A percentile compares a stretch with the other conserved stretches of the same genome.
Conservation (phyloP, 2,797 vertebrate genomes). For the Sciurus vulgaris region DNA sequence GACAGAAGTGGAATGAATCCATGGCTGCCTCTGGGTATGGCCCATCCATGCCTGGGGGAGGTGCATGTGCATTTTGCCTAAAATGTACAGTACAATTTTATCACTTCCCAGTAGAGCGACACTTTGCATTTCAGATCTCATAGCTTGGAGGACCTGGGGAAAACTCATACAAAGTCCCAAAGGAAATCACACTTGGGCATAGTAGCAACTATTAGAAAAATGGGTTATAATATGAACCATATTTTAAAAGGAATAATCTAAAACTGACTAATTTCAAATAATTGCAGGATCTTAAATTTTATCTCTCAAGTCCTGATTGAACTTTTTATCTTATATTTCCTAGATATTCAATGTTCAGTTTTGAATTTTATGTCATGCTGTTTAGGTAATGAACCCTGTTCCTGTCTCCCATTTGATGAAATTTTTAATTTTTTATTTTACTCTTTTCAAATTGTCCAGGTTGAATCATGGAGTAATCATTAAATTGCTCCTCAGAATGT, state of each 20-base stretch:
- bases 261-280: background rate
- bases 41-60: too few relatives aligned
- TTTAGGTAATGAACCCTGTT: too few relatives aligned
- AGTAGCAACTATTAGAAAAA: background rate
- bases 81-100: rapidly evolving
- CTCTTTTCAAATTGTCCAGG: background rate
- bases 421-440: background rate
- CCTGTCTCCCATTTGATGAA: background rate
- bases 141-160: background rate
- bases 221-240: background rate
- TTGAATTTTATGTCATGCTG: background rate
- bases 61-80: background rate
- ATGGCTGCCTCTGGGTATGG: background rate
- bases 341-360: background rate
- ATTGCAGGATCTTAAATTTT: background rate
- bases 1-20: background rate
- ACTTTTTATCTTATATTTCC: background rate
- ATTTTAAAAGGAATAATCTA: background rate
- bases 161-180: background rate
- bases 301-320: background rate
- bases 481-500: background rate
- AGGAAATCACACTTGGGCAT: background rate
- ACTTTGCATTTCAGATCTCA: background rate
- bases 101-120: background rate
- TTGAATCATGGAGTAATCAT: background rate